Base-by-base conservation (phyloP, 2,888 invertebrate genomes). In the Drosophila picticornis region DNA sequence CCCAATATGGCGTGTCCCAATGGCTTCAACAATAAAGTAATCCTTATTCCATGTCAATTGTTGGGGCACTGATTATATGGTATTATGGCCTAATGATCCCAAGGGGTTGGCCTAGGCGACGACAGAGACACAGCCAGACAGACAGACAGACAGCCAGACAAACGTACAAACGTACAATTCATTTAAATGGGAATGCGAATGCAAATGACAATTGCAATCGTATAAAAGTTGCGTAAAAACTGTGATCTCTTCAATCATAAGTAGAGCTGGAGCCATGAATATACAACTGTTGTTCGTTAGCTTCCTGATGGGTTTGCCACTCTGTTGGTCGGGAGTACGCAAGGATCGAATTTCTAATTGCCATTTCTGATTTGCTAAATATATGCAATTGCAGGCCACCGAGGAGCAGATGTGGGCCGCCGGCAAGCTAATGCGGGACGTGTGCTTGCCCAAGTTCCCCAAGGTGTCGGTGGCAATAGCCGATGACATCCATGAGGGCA, bases 341-440 rank as follows among this genome's bases (percentile, higher is more conserved):
- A 4, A 4, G 5, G n/a, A 40, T n/a, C 9, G 1, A 2, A 36
- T 25, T 11, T 2, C 9, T 16, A 38, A n/a, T 6, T 19, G 10
- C 13, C 13, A 31, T 7, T 1, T 27, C 29, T 38, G 16, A 51
- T 10, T 16, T 36, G 29, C 25, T 46, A 4, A 46, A 46, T 16
- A 22, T 31, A 31, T 43, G 22, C 16, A 16, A 61, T 70, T 72
- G 13, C 57, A 93, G 93, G 92, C 90, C 5, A 93, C 93, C 0
- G 88, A 94, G 92, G 95, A 95, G 66, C 96, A 96, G 92, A 93
- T 96, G 88, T 94, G 91, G 84, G 94, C 95, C 25, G 94, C 96
- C 0, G 94, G 94, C 1, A 95, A 94, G 91, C 93, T 95, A 85
- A 94, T 96, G 92, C 93, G 96, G 56, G 96, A 95, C 85, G 93